Conservation (phyloP, 2,797 vertebrate genomes). For the Schizothorax lantsangensis region DNA sequence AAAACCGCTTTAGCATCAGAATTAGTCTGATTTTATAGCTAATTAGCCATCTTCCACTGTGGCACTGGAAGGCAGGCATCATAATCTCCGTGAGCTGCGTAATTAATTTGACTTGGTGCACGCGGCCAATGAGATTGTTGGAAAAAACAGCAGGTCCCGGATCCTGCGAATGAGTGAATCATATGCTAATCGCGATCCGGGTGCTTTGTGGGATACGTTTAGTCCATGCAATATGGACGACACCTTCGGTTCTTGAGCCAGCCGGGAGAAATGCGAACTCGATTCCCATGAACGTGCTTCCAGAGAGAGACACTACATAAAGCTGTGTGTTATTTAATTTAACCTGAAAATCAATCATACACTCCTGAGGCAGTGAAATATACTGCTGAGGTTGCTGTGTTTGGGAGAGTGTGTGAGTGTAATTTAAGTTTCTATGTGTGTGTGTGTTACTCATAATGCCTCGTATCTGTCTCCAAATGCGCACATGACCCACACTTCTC, state of each 20-base stretch:
- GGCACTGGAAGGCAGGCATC: constrained; percentile 73
- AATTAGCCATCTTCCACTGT: constrained; percentile 80
- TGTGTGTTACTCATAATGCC: constrained; percentile 23
- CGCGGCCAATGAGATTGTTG: constrained; percentile 72
- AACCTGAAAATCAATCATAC: constrained; percentile 44
- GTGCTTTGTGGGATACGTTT: constrained; percentile 44
- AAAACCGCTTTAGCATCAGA: constrained; percentile 85
- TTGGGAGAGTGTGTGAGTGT: constrained; percentile 23
- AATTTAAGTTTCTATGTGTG: constrained; percentile 26
- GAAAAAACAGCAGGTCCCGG: constrained; percentile 71
- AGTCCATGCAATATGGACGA: constrained; percentile 25
- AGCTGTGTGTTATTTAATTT: constrained; percentile 44
- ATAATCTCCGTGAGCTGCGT: constrained; percentile 80
- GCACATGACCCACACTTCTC: constrained; percentile 60
- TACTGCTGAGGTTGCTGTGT: constrained; percentile 49
- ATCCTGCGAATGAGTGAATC: constrained; percentile 47
- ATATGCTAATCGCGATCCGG: constrained; percentile 49
- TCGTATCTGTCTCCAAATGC: constrained; percentile 59
- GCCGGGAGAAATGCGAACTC: constrained; percentile 7
- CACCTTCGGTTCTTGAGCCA: not conserved
- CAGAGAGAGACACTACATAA: constrained; percentile 47
- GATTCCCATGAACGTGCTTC: constrained; percentile 29
- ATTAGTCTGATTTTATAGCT: constrained; percentile 86
- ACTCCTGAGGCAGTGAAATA: constrained; percentile 40
- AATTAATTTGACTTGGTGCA: constrained; percentile 82